These are phyloP conservation scores for Rhynchonycteris naso DNA, from an alignment of 2,797 vertebrate species.

Conservation along the genomic window DNA sequence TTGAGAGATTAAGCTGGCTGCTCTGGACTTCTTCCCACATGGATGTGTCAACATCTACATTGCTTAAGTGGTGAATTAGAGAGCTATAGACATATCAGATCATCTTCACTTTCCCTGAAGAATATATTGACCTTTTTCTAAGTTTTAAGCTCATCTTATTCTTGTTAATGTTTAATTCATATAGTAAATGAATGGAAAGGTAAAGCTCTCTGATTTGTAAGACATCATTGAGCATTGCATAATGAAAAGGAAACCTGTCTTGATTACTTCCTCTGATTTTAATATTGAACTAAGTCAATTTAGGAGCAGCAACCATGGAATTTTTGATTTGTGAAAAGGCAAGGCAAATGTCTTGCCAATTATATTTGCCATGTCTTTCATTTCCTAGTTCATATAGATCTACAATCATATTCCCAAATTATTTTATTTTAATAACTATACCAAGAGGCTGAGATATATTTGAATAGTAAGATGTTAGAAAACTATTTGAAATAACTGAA, in stretches of 20 bases:
- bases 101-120: conserved; percentile 13
- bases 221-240: background rate
- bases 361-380: background rate
- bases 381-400: background rate
- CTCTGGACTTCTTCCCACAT: conserved; percentile 49
- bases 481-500: conserved; percentile 21
- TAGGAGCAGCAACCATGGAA: background rate
- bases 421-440: conserved; percentile 33
- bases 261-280: conserved; percentile 39
- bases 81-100: conserved; percentile 3
- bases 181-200: conserved; percentile 62
- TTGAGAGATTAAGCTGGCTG: conserved; percentile 50
- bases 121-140: conserved; percentile 57
- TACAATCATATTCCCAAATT: conserved; percentile 28
- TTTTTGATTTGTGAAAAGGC: background rate
- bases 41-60: conserved; percentile 35
- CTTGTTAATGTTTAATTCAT: conserved; percentile 71
- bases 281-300: conserved; percentile 3
- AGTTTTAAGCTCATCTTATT: conserved; percentile 55
- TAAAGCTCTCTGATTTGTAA: conserved; percentile 47
- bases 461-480: background rate
- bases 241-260: conserved; percentile 44
- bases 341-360: background rate
- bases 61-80: conserved; percentile 54
- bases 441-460: background rate